Percentiles rank a stretch among this genome's conserved stretches.
Conservation (phyloP, 2,888 invertebrate genomes). For the Parthenolecanium corni region DNA sequence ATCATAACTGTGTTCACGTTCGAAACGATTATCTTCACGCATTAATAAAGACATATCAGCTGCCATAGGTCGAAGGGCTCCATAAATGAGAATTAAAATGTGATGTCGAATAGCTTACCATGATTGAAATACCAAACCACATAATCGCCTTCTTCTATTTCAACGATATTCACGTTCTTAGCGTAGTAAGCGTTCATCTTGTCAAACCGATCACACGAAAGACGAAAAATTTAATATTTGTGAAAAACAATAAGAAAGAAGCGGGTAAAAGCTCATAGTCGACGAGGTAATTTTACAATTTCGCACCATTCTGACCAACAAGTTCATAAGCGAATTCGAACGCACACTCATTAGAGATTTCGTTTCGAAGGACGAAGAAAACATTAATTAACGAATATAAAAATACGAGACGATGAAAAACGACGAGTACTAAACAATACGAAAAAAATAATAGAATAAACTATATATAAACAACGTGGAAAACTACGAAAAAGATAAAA, state of each 20-base stretch:
- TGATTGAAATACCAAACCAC: slow-evolving; percentile 20
- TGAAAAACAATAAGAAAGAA: background rate
- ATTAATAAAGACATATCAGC: too few species aligned
- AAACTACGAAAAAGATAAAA: too few species aligned
- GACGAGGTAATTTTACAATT: background rate
- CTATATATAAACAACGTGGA: too few species aligned
- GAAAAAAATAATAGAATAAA: too few species aligned
- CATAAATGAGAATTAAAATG: background rate
- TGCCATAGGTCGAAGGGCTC: background rate
- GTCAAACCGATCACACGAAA: background rate
- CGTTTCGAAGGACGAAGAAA: too few species aligned
- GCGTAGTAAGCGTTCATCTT: slow-evolving; percentile 14
- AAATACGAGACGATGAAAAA: too few species aligned
- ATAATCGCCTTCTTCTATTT: slow-evolving; percentile 19
- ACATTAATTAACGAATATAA: too few species aligned
- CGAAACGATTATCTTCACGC: too few species aligned
- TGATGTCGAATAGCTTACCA: slow-evolving; percentile 10
- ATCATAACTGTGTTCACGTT: too few species aligned
- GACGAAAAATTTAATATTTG: background rate
- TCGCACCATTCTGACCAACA: background rate
- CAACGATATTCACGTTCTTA: slow-evolving; percentile 8
- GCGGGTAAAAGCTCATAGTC: background rate
- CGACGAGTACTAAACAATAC: too few species aligned
- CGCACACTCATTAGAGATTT: too few species aligned
- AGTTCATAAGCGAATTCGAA: too few species aligned